Evolutionary conservation across 2,113 vertebrate species (phyloP).

Genomic region (Bucco capensis): DNA sequence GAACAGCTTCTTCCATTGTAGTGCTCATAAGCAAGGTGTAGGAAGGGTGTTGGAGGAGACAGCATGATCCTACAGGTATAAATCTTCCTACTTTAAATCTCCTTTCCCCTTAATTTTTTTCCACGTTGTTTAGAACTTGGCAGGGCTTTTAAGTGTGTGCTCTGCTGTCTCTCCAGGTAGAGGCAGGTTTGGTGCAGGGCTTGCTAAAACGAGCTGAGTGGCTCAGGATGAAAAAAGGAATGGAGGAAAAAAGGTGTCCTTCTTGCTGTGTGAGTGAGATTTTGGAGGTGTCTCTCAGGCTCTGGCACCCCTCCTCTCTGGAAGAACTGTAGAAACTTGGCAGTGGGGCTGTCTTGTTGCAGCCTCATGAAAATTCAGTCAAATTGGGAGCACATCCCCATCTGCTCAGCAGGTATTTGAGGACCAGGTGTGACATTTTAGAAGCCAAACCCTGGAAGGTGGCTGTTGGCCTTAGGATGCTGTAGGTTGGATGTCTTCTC

Average conservation of each 20-base stretch:
- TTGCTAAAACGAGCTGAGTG: not conserved
- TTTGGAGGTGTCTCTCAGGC: not conserved
- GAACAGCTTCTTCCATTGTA: not conserved
- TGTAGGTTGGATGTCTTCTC: not conserved
- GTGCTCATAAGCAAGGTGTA: not conserved
- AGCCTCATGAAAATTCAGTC: not conserved
- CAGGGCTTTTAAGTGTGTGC: not conserved
- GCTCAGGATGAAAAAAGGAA: not conserved
- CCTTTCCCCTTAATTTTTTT: not conserved
- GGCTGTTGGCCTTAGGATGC: not conserved
- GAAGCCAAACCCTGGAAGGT: not conserved
- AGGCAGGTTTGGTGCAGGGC: not conserved
- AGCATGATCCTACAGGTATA: not conserved
- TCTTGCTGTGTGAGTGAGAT: not conserved
- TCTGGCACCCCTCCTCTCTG: not conserved
- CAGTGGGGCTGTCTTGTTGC: constrained; percentile 24
- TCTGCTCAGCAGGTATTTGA: not conserved
- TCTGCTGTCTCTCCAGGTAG: not conserved
- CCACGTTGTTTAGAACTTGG: not conserved
- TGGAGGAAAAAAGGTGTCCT: not conserved
- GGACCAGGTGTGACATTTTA: not conserved
- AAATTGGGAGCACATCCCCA: not conserved
- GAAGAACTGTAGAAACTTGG: constrained; percentile 16
- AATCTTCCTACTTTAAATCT: not conserved
- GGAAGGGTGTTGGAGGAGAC: not conserved